Conservation (phyloP, 2,797 vertebrate genomes). For the Argya squamiceps region DNA sequence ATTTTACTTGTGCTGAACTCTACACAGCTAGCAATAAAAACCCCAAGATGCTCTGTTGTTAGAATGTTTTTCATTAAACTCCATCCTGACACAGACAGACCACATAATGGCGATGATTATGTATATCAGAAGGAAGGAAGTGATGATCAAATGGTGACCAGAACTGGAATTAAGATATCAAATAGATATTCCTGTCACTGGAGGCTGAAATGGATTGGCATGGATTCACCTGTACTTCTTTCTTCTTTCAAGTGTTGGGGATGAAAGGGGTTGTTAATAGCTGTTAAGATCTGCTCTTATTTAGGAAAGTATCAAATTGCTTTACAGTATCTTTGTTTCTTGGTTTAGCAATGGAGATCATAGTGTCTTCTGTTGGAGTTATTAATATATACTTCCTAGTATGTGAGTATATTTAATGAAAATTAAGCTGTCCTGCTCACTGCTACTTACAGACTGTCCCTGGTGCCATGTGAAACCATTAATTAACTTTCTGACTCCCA, state of each 20-base stretch:
- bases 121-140: not conserved
- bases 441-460: not conserved
- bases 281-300: not conserved
- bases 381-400: not conserved
- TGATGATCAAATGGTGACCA: not conserved
- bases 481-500: conserved; percentile 50
- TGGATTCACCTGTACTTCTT: not conserved
- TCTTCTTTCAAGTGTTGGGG: not conserved
- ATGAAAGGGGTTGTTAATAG: not conserved
- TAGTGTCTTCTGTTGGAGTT: not conserved
- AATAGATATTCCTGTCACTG: not conserved
- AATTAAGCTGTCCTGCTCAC: not conserved
- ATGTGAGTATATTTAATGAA: not conserved
- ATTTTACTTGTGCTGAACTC: not conserved
- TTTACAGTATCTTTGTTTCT: not conserved
- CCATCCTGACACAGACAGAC: not conserved
- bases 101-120: not conserved
- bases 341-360: not conserved
- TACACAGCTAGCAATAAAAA: not conserved
- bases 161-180: not conserved
- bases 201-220: not conserved
- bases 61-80: not conserved
- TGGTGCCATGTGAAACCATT: not conserved
- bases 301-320: not conserved
- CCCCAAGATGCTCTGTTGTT: not conserved